Base-by-base conservation (phyloP, 2,888 invertebrate genomes). In the Saturnia japonica region DNA sequence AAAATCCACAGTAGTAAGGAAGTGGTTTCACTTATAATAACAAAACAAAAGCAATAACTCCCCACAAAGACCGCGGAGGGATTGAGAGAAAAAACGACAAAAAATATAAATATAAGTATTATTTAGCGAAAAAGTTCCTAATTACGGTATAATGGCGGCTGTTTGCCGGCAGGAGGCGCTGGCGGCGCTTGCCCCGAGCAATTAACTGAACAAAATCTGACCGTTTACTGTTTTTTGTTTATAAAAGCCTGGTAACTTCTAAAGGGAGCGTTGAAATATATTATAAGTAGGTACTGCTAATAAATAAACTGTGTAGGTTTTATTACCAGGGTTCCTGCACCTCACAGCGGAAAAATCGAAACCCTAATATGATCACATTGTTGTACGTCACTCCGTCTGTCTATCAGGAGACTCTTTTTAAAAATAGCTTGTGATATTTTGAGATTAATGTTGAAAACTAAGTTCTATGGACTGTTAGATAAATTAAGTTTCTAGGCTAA, bases 61-160 rank as follows among this genome's bases (percentile, higher is more conserved):
- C 68, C 68, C 68, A 14, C 47, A 54, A 68, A 54, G 51, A 22
- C 54, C 68, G 54, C 34, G 40, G 28, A 51, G 34, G 68, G 57
- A 28, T 19, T 19, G 64, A n/a, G 40, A 25, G 54, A 68, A 54
- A 54, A 54, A 64, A n/a, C 1, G 19, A 40, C 40, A 64, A 64
- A 64, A 40, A 64, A n/a, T n/a, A n/a, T n/a, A n/a, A n/a, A 64
- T 28, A 25, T 42, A 47, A 68, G 47, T 68, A 40, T 68, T n/a
- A 34, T 68, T 54, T 54, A 54, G 51, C 34, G 40, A 68, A 68
- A 68, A 54, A 68, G n/a, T 68, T 54, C 54, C 28, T 68, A 68
- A 68, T 68, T 68, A 68, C 54, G 28, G n/a, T 22, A 68, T 68
- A 54, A 68, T 57, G 40, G 64, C 64, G 40, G 40, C 57, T n/a